Evolutionary conservation across 2,888 invertebrate genomes (phyloP), one percentile per base, ranked within the genome.

Genomic region (Cecidostiba fungosa): DNA sequence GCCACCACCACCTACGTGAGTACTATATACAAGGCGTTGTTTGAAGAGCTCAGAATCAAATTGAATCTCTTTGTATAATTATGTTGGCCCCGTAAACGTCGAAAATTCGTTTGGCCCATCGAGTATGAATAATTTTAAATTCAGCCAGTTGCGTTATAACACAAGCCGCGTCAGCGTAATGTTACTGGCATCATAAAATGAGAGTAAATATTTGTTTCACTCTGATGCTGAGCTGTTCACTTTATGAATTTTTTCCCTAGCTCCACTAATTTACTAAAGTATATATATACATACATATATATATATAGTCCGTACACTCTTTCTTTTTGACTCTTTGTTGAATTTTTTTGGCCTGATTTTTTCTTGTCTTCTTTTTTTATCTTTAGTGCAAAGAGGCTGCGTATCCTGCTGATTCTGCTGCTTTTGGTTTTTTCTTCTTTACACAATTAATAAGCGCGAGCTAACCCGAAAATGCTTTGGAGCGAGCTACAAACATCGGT

Each of bases 391-490:
- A 83, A 62, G 87, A 86, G 87, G 87, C 87, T 87, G 85, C 86
- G 86, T 87, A 87, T 87, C 86, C 87, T 87, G 87, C 86, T 86
- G 87, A 83, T 72, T 70, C 85, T 85, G 84, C 86, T 86, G 86
- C 87, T 87, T 85, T 77, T 84, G 32, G 50, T 19, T 83, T 19
- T 83, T 84, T 77, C 72, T 82, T 74, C 43, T 86, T 86, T 54
- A 84, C 73, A 50, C 59, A 66, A 85, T 85, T 85, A 85, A 85
- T 85, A 69, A n/a, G n/a, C 59, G 82, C 69, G 26, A 69, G 66
- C 81, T 82, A 73, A 82, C 39, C 32, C 10, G 72, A 74, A 83
- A 82, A 23, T 70, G 82, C 77, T 82, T 82, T 0, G n/a, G n/a
- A n/a, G n/a, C n/a, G 69, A 43, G 32, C 76, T 26, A 36, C 29